Evolutionary conservation across 2,888 invertebrate genomes (phyloP).

Genomic region (Ophion costatus): DNA sequence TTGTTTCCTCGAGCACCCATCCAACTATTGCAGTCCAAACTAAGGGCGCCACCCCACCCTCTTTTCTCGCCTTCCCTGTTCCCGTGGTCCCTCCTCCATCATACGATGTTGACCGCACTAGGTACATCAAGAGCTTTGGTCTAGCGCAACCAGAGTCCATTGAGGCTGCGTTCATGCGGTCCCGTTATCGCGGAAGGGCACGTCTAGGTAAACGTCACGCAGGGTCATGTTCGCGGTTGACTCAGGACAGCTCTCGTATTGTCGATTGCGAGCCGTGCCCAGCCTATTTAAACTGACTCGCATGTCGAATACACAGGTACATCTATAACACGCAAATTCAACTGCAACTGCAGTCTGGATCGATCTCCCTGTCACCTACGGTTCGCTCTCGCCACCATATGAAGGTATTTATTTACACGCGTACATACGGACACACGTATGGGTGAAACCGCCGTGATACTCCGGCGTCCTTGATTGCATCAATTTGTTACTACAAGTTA

Average conservation of each 20-base stretch:
- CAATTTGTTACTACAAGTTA: constrained; percentile 73
- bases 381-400: constrained; percentile 21
- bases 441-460: constrained; percentile 53
- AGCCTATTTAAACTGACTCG: constrained; percentile 64
- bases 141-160: constrained; percentile 1
- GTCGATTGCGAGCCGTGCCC: constrained; percentile 54
- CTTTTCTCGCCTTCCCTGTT: not conserved
- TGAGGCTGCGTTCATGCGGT: constrained; percentile 12
- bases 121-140: constrained; percentile 19
- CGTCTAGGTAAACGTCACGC: constrained; percentile 58
- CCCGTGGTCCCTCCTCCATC: no score
- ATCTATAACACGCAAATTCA: constrained; percentile 44
- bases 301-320: constrained; percentile 27
- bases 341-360: constrained; percentile 55
- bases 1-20: no score
- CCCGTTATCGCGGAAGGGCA: constrained; percentile 19
- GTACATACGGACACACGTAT: constrained; percentile 27
- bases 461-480: constrained; percentile 69
- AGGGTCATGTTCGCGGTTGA: constrained; percentile 67
- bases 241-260: constrained; percentile 62
- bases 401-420: not conserved
- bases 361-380: constrained; percentile 51
- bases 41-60: no score
- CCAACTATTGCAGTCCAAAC: no score
- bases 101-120: not conserved